Conservation (phyloP, 1,140 invertebrate species). For the Aphaenogaster rudis region DNA sequence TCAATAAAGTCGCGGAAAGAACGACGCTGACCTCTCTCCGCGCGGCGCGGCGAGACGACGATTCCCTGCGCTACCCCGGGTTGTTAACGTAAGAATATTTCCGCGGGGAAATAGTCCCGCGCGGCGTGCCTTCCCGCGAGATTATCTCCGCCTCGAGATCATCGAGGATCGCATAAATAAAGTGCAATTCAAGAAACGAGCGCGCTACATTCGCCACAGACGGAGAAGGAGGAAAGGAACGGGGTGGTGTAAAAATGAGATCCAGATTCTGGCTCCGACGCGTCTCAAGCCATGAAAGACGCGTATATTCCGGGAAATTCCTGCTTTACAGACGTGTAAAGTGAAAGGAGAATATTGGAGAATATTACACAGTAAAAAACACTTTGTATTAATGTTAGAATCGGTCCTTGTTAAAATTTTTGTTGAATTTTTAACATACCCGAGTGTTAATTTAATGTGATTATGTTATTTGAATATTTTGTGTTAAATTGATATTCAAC, state of each 20-base stretch:
- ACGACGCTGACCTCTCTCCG: conserved; percentile 22
- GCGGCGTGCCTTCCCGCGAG: conserved; percentile 29
- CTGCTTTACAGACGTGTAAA: background rate
- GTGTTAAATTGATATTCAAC: no score
- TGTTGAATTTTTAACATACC: no score
- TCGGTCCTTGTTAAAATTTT: no score
- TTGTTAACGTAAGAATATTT: conserved; percentile 62
- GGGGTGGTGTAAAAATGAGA: conserved; percentile 18
- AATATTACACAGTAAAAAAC: no score
- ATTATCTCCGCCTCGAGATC: conserved; percentile 44
- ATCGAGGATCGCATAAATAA: conserved; percentile 53
- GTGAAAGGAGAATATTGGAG: background rate
- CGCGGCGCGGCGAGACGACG: conserved; percentile 12
- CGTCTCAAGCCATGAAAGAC: background rate
- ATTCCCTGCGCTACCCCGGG: conserved; percentile 12
- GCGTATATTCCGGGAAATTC: background rate
- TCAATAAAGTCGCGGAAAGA: conserved; percentile 65
- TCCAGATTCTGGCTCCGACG: conserved; percentile 13
- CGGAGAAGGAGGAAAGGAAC: background rate
- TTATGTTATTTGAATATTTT: no score
- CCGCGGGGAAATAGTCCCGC: conserved; percentile 44
- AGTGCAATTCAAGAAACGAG: conserved; percentile 49
- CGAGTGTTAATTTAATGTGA: no score
- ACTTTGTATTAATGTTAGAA: no score
- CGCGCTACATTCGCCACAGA: background rate